Conservation (phyloP, 2,797 vertebrate species). For the Chloroceryle amazona region DNA sequence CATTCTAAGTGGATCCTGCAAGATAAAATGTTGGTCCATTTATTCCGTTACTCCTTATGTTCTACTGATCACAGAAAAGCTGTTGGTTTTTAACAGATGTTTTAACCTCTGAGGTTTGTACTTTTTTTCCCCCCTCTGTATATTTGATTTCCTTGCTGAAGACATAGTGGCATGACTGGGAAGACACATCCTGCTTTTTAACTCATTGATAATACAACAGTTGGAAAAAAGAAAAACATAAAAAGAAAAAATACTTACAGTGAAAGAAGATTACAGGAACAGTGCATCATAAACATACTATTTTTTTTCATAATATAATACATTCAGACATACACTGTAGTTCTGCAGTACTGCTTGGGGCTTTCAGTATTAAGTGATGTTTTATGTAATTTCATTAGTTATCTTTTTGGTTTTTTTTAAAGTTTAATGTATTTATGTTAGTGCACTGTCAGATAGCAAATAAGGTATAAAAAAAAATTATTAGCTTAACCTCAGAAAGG, state of each 20-base stretch:
- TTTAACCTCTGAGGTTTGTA: background rate
- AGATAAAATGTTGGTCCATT: background rate
- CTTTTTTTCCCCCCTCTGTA: background rate
- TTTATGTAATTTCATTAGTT: constrained; percentile 43
- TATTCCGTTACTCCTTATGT: background rate
- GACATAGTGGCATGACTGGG: background rate
- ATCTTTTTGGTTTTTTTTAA: background rate
- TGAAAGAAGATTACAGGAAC: background rate
- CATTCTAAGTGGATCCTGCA: background rate
- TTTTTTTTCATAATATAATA: constrained; percentile 14
- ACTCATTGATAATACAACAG: background rate
- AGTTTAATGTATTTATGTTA: constrained; percentile 68
- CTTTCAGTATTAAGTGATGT: constrained; percentile 18
- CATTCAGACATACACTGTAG: background rate
- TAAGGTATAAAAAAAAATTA: constrained; percentile 71
- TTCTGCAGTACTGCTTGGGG: background rate
- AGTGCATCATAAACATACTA: background rate
- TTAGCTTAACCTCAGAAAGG: constrained; percentile 73
- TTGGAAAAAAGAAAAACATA: background rate
- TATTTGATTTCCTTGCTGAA: background rate
- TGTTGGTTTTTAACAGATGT: accelerated
- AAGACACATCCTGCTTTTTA: background rate
- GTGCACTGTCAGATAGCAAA: constrained; percentile 68
- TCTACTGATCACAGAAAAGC: background rate
- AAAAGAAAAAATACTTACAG: background rate